A percentile compares a stretch with the other conserved stretches of the same genome.
These are phyloP conservation scores for Bombus picipes DNA, from an alignment of 1,140 invertebrate species.

Conservation along the genomic window DNA sequence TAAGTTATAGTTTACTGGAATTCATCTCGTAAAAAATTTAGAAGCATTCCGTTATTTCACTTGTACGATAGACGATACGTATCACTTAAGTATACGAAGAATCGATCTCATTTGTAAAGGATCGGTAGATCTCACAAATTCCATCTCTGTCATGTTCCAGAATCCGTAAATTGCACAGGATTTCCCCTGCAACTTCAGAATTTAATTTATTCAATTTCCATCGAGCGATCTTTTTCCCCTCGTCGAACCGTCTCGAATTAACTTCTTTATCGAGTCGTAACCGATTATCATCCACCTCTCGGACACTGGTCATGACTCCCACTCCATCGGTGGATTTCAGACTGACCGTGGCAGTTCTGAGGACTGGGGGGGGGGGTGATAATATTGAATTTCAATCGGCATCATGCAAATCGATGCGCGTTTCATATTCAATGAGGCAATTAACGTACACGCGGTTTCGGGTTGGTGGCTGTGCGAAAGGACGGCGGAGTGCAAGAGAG, in stretches of 20 bases:
- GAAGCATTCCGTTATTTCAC: no score
- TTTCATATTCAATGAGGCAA: constrained; percentile 76
- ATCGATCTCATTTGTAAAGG: not conserved
- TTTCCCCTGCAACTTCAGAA: not conserved
- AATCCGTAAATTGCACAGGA: not conserved
- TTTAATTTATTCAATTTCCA: not conserved
- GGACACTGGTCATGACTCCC: not conserved
- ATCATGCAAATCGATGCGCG: constrained; percentile 71
- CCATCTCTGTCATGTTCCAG: not conserved
- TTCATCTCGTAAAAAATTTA: no score
- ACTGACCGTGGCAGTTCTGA: constrained; percentile 19
- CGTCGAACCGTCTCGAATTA: not conserved
- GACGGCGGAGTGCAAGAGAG: constrained; percentile 33
- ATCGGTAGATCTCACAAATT: not conserved
- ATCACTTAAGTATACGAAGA: not conserved
- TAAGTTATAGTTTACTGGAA: no score
- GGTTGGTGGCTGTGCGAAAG: constrained; percentile 50
- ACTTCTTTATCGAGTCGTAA: constrained; percentile 3
- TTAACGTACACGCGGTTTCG: constrained; percentile 69
- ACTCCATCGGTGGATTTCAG: not conserved
- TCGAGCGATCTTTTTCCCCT: not conserved
- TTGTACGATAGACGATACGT: not conserved
- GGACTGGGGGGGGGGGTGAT: constrained; percentile 20
- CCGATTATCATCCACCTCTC: not conserved
- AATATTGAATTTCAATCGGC: constrained; percentile 70